Conservation (phyloP, 2,888 invertebrate species). For the Mechanitis mazaeus region DNA sequence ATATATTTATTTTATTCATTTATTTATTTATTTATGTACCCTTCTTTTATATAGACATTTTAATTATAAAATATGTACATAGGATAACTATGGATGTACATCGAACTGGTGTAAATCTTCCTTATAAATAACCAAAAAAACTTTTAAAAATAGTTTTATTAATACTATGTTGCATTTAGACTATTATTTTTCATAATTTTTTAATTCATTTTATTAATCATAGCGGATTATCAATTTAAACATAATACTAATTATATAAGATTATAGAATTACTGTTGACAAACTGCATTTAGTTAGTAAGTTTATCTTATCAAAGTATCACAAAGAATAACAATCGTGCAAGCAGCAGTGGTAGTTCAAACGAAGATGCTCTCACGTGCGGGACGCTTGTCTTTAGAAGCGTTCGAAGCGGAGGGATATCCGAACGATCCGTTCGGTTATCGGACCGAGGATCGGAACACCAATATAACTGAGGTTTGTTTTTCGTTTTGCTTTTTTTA, state of each 20-base stretch:
- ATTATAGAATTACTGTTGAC: slow-evolving; percentile 27
- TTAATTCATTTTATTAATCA: slow-evolving; percentile 31
- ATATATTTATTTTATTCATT: too few species aligned
- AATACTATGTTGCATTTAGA: too few species aligned
- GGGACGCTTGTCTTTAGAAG: slow-evolving; percentile 52
- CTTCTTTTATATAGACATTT: too few species aligned
- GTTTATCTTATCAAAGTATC: slow-evolving; percentile 66
- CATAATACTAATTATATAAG: neutral
- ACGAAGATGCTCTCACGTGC: slow-evolving; percentile 67
- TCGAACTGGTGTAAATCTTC: too few species aligned
- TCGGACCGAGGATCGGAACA: slow-evolving; percentile 22
- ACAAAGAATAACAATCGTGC: slow-evolving; percentile 38
- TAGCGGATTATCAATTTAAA: slow-evolving; percentile 18
- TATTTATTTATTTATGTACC: too few species aligned
- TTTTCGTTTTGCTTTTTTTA: neutral
- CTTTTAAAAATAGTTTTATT: too few species aligned
- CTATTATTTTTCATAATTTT: neutral
- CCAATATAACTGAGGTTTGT: neutral
- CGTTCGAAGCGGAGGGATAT: slow-evolving; percentile 29
- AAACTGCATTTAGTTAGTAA: slow-evolving; percentile 46
- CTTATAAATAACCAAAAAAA: too few species aligned
- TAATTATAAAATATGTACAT: too few species aligned
- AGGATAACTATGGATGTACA: too few species aligned
- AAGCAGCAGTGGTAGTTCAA: slow-evolving; percentile 39
- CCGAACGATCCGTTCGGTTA: slow-evolving; percentile 30